Conservation (phyloP, 2,797 vertebrate species). For the Otus scops region DNA sequence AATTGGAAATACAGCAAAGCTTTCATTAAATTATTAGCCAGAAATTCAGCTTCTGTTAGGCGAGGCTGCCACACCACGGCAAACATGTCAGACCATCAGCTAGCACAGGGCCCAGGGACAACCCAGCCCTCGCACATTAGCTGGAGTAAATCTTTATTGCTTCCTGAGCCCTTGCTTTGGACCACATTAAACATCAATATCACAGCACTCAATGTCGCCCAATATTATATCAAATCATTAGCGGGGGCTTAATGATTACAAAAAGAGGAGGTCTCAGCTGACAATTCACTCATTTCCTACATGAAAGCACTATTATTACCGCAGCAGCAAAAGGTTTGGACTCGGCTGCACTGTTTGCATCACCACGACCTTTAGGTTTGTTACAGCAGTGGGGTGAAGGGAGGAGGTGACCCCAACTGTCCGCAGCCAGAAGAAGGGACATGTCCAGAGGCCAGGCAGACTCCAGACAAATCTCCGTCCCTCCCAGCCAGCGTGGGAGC, state of each 20-base stretch:
- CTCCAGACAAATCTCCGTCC: not conserved
- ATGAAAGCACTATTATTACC: not conserved
- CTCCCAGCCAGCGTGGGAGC: not conserved
- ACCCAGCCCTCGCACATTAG: not conserved
- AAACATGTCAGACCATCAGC: not conserved
- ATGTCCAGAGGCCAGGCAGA: not conserved
- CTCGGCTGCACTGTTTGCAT: fast-evolving
- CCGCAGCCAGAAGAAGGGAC: not conserved
- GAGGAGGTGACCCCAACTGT: not conserved
- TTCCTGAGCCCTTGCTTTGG: not conserved
- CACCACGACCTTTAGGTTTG: fast-evolving
- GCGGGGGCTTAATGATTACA: conserved; percentile 18
- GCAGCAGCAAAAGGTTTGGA: not conserved
- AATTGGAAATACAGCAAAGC: not conserved
- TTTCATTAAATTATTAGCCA: conserved; percentile 51
- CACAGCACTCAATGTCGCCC: not conserved
- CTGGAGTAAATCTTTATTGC: conserved; percentile 14
- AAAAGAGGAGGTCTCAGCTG: conserved; percentile 7
- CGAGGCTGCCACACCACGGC: not conserved
- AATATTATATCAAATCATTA: conserved; percentile 26
- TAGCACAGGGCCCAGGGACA: not conserved
- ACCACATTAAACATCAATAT: conserved; percentile 14
- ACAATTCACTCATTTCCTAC: not conserved
- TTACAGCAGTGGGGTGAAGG: not conserved
- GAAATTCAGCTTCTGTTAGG: conserved; percentile 21